phyloP scores from a whole-genome alignment of 2,797 vertebrate species.

The Psittacula derbiana region DNA sequence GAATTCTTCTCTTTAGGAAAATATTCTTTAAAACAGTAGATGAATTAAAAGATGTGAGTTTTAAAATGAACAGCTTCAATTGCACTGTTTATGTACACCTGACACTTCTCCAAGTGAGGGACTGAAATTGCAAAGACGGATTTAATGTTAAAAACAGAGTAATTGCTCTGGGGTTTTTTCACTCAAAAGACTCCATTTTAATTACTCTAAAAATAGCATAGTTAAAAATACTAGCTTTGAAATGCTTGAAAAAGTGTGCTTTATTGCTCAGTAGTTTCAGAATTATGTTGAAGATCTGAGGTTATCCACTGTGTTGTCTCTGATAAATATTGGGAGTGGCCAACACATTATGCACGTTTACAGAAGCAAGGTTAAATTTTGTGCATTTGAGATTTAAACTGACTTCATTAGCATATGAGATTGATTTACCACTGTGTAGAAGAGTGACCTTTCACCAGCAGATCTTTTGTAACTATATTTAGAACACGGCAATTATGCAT shows the following conservation, averaged over 20 bases:
- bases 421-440: slow-evolving; percentile 2
- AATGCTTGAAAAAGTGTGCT: background rate
- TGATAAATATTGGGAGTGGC: background rate
- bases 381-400: background rate
- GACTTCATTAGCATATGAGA: background rate
- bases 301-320: background rate
- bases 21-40: background rate
- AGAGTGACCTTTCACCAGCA: slow-evolving; percentile 33
- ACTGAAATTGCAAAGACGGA: background rate
- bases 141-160: background rate
- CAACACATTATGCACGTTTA: background rate
- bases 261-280: background rate
- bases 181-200: background rate
- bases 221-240: background rate
- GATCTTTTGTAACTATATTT: slow-evolving; percentile 12
- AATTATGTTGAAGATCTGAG: background rate
- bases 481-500: background rate
- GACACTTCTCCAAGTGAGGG: background rate
- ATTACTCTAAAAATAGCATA: background rate
- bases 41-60: background rate
- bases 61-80: background rate
- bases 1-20: background rate
- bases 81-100: background rate
- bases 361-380: background rate
- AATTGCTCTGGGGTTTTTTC: background rate